Evolutionary conservation across 2,113 vertebrate genomes (phyloP).

Genomic region (rat (Rattus norvegicus)): DNA sequence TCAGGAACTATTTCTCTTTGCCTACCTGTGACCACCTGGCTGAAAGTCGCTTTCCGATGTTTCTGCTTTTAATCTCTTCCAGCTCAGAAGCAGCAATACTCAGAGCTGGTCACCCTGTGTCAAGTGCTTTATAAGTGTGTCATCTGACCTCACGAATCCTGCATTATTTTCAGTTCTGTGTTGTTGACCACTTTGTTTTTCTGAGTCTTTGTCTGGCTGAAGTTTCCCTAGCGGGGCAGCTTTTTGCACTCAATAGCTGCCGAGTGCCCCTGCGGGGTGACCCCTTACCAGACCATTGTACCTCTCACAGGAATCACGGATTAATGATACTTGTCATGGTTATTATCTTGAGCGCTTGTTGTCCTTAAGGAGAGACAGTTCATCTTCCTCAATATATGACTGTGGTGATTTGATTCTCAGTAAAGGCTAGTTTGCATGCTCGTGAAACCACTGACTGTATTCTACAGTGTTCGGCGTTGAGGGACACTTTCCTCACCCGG

Average conservation of each 20-base stretch:
- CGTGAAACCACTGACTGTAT: background rate
- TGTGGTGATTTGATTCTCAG: constrained; percentile 50
- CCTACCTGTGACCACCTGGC: background rate
- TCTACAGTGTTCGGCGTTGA: background rate
- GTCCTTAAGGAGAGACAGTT: constrained; percentile 36
- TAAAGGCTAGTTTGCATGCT: constrained; percentile 5
- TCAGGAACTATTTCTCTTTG: rapidly evolving
- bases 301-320: background rate
- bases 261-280: background rate
- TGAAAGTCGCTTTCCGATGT: background rate
- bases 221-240: background rate
- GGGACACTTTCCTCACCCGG: background rate
- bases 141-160: background rate
- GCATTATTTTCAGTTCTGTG: background rate
- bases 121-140: constrained; percentile 8
- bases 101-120: background rate
- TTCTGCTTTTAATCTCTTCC: background rate
- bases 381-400: constrained; percentile 17
- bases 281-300: background rate
- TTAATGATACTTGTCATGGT: constrained; percentile 40
- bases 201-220: constrained; percentile 8
- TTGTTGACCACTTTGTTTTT: constrained; percentile 1
- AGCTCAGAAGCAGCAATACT: background rate
- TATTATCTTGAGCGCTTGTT: constrained; percentile 60
- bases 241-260: background rate